These are phyloP conservation scores for Stegophylla sp. DNA, from an alignment of 2,888 invertebrate species.

Conservation along the genomic window DNA sequence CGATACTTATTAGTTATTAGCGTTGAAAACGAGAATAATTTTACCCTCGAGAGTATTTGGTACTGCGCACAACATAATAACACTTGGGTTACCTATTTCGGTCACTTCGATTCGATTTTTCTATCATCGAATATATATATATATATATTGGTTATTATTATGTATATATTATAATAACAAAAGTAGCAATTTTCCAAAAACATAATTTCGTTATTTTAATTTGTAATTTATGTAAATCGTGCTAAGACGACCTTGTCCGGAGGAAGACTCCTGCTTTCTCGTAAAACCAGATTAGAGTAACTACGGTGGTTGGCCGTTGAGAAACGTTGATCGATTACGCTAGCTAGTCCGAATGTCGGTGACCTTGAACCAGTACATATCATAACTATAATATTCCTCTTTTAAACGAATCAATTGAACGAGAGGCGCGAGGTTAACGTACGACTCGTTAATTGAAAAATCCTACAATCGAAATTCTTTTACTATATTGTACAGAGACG, in stretches of 20 bases:
- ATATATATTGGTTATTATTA: not conserved
- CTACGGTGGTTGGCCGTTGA: not conserved
- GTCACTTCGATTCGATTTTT: not conserved
- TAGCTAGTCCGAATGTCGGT: not conserved
- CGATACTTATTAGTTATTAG: slow-evolving; percentile 22
- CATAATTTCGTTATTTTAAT: not conserved
- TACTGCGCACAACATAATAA: not conserved
- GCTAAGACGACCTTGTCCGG: slow-evolving; percentile 22
- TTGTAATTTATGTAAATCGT: slow-evolving; percentile 43
- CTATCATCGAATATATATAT: not conserved
- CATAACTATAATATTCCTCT: slow-evolving; percentile 30
- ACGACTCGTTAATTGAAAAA: slow-evolving; percentile 40
- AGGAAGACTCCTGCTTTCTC: slow-evolving; percentile 35
- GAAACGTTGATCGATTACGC: slow-evolving; percentile 54
- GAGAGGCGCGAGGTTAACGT: slow-evolving; percentile 31
- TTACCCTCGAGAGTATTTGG: not conserved
- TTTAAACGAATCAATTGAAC: slow-evolving; percentile 43
- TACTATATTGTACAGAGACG: not conserved
- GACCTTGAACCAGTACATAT: slow-evolving; percentile 50
- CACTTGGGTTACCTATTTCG: not conserved
- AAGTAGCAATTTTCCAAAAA: slow-evolving; percentile 6
- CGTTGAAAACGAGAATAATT: slow-evolving; percentile 5
- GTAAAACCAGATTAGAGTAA: slow-evolving; percentile 45
- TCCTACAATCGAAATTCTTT: not conserved
- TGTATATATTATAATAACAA: not conserved